Percentiles rank a stretch among this genome's conserved stretches.
Evolutionary conservation across 2,113 vertebrate genomes (phyloP).

Genomic region (Calonectris borealis): DNA sequence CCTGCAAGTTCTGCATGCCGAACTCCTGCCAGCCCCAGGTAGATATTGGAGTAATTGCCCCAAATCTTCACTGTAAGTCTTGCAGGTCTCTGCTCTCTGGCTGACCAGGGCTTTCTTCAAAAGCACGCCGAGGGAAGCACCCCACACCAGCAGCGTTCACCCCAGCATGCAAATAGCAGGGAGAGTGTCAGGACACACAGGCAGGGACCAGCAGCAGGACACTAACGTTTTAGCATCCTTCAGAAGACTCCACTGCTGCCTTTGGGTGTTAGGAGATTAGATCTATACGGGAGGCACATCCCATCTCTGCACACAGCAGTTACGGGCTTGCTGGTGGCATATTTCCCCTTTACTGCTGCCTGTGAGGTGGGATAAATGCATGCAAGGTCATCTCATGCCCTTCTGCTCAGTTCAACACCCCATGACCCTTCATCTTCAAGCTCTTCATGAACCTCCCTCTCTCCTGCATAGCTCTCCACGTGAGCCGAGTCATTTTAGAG

Average conservation of each 20-base stretch:
- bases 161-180: no score
- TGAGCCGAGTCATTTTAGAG: neutral
- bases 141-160: neutral
- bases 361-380: neutral
- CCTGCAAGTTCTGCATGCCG: neutral
- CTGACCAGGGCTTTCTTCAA: neutral
- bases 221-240: neutral
- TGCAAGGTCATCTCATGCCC: neutral
- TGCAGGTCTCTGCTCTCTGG: neutral
- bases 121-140: fast-evolving
- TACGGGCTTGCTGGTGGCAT: neutral
- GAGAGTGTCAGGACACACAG: neutral
- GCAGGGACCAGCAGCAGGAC: neutral
- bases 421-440: neutral
- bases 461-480: neutral
- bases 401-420: neutral
- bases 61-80: neutral
- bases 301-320: no score
- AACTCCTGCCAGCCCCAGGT: fast-evolving
- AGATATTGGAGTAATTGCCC: neutral
- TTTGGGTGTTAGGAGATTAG: neutral
- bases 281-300: neutral
- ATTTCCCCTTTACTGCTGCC: neutral
- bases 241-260: neutral
- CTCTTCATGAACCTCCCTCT: neutral